Conservation (phyloP, 2,888 invertebrate species). For the Rhaphigaster nebulosa region DNA sequence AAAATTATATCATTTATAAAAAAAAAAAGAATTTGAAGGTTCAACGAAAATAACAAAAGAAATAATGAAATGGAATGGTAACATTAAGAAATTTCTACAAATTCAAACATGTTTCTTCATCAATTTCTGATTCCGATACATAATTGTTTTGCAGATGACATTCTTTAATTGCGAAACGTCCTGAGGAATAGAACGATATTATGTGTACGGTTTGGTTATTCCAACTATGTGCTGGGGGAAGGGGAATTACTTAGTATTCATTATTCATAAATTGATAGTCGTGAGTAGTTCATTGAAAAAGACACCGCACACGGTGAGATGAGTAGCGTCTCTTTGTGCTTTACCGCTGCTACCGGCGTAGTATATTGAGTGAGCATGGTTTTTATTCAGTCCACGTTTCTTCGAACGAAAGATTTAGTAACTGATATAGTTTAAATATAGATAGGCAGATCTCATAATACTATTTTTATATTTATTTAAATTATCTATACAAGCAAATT, state of each 20-base stretch:
- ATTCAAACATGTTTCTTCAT: no score
- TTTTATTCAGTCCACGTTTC: neutral
- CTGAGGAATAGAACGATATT: neutral
- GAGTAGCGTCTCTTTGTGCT: neutral
- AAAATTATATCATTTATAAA: no score
- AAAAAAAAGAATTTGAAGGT: no score
- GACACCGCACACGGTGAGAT: neutral
- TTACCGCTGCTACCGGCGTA: neutral
- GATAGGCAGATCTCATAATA: no score
- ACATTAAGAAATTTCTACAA: no score
- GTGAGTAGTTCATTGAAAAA: conserved; percentile 11
- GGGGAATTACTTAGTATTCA: neutral
- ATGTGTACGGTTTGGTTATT: neutral
- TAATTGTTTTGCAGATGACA: neutral
- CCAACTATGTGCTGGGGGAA: neutral
- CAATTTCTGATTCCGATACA: no score
- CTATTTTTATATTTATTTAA: no score
- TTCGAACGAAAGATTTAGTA: neutral
- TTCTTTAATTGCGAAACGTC: neutral
- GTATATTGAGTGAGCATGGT: neutral
- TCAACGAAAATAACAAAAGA: no score
- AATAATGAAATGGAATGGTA: no score
- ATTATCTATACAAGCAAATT: no score
- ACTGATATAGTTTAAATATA: no score
- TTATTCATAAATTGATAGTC: conserved; percentile 27